A percentile compares a stretch with the other conserved stretches of the same genome.
Evolutionary conservation across 2,113 vertebrate genomes (phyloP).

Genomic region (Nipponia nippon): DNA sequence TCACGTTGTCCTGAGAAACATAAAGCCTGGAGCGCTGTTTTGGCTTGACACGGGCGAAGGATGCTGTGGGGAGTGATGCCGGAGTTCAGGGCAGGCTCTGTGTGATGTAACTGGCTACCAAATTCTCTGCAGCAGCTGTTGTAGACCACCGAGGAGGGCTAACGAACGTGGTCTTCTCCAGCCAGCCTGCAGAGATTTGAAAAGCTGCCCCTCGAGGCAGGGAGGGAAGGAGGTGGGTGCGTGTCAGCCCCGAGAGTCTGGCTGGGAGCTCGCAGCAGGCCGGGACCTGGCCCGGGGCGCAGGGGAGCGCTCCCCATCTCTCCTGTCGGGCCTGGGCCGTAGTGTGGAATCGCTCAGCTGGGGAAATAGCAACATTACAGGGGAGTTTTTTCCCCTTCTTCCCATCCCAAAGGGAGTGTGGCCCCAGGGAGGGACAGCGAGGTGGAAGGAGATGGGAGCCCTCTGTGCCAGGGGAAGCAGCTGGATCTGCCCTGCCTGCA

Average conservation of each 20-base stretch:
- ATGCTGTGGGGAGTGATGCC: neutral
- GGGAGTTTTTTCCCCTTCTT: neutral
- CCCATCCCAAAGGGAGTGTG: neutral
- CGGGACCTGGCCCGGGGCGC: rapidly evolving
- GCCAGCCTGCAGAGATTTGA: neutral
- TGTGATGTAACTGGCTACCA: neutral
- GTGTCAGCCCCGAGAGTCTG: neutral
- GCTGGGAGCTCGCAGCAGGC: neutral
- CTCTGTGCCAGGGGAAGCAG: rapidly evolving
- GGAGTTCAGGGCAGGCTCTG: neutral
- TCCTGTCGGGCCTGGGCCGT: neutral
- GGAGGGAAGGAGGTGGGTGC: rapidly evolving
- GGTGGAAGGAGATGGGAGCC: neutral
- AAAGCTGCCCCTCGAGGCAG: neutral
- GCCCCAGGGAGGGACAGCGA: rapidly evolving
- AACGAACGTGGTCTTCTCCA: neutral
- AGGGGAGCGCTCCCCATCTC: neutral
- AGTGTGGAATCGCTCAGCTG: rapidly evolving
- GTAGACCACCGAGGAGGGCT: rapidly evolving
- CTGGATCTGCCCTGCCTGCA: neutral
- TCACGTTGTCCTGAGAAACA: rapidly evolving
- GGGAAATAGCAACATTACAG: neutral
- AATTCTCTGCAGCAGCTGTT: neutral
- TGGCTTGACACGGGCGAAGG: rapidly evolving
- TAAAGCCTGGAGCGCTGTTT: neutral